Percentiles rank a stretch among this genome's conserved stretches.
Evolutionary conservation across 2,113 vertebrate species (phyloP).

Genomic region (Amblyopsis rosae): DNA sequence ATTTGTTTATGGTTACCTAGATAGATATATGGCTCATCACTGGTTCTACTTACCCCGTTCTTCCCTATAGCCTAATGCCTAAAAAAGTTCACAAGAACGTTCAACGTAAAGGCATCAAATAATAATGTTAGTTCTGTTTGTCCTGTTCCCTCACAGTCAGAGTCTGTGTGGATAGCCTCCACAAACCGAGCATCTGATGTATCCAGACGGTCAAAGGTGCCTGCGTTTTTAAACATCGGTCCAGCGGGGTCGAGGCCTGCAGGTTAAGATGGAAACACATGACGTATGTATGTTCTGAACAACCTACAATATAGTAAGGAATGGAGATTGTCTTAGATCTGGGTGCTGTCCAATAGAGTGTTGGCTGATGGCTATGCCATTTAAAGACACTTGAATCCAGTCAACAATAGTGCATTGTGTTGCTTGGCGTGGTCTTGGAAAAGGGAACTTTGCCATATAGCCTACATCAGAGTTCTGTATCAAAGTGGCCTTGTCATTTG

Average conservation of each 20-base stretch:
- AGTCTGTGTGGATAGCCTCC: constrained; percentile 93
- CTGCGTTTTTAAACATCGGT: constrained; percentile 86
- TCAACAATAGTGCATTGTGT: constrained; percentile 41
- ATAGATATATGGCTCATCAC: too few relatives aligned
- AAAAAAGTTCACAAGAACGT: too few relatives aligned
- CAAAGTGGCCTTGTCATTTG: constrained; percentile 41
- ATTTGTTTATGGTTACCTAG: too few relatives aligned
- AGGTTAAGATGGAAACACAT: constrained; percentile 12
- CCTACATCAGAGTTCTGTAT: constrained; percentile 28
- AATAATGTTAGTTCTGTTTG: background rate
- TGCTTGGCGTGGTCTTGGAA: constrained; percentile 1
- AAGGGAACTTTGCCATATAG: background rate
- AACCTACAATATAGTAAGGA: too few relatives aligned
- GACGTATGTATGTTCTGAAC: too few relatives aligned
- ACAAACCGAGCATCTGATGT: constrained; percentile 90
- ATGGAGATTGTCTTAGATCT: too few relatives aligned
- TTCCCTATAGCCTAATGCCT: too few relatives aligned
- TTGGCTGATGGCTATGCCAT: background rate
- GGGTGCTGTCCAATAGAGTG: background rate
- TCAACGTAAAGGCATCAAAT: background rate
- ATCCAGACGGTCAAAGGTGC: constrained; percentile 85
- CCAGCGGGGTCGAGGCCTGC: constrained; percentile 91
- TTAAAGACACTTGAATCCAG: constrained; percentile 14
- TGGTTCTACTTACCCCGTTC: too few relatives aligned
- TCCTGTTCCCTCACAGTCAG: constrained; percentile 84